These are phyloP conservation scores for Gibbula magus DNA, from an alignment of 2,888 invertebrate genomes.

Conservation along the genomic window DNA sequence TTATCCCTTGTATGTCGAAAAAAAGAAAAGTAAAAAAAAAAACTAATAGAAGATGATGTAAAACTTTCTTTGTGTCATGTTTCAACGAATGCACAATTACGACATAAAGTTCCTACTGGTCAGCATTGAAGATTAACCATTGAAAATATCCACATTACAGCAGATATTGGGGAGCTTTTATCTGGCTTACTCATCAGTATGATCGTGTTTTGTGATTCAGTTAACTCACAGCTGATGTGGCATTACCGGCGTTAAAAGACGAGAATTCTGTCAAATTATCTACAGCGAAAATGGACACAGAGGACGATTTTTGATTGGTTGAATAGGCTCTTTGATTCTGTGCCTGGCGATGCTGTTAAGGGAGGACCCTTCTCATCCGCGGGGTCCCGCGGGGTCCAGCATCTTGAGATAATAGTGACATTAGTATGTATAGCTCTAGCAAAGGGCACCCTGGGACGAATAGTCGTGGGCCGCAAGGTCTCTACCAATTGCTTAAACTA, in stretches of 20 bases:
- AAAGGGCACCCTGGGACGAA: not conserved
- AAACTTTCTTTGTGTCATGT: too few species aligned
- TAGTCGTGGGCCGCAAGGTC: not conserved
- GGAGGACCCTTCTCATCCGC: not conserved
- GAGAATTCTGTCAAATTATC: conserved; percentile 15
- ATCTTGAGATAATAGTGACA: not conserved
- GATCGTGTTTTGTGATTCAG: conserved; percentile 8
- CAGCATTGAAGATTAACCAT: too few species aligned
- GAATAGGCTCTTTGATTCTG: not conserved
- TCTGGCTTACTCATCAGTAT: not conserved
- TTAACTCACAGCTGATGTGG: not conserved
- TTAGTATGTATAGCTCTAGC: conserved; percentile 1
- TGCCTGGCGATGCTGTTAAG: not conserved
- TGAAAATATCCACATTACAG: too few species aligned
- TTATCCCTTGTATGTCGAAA: too few species aligned
- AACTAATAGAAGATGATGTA: too few species aligned
- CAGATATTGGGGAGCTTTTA: not conserved
- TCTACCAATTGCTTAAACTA: not conserved
- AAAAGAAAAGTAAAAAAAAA: too few species aligned
- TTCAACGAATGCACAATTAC: too few species aligned
- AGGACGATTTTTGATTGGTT: conserved; percentile 7
- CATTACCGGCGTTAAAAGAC: not conserved
- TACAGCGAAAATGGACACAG: conserved; percentile 5
- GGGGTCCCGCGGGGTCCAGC: not conserved
- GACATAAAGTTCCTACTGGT: too few species aligned